Evolutionary conservation across 2,888 invertebrate species (phyloP).

Genomic region (Deilephila porcellus): DNA sequence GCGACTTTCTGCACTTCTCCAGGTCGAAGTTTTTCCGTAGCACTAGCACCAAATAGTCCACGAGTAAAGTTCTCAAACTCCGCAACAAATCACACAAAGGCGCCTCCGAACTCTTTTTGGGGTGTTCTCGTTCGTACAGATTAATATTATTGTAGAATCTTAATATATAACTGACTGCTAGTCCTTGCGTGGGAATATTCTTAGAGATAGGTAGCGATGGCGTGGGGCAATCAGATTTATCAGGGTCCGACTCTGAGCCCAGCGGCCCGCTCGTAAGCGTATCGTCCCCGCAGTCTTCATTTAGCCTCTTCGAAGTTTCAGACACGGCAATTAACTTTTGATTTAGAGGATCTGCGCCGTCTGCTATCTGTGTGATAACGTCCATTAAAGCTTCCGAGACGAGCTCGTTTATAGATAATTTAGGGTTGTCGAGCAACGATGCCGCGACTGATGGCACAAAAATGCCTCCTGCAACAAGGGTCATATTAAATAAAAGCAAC

Average conservation of each 20-base stretch:
- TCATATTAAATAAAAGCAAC: background rate
- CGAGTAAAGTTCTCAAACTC: constrained; percentile 82
- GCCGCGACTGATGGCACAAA: constrained; percentile 85
- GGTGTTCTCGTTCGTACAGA: constrained; percentile 89
- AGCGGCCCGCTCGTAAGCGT: constrained; percentile 64
- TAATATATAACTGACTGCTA: constrained; percentile 77
- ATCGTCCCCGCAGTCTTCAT: constrained; percentile 77
- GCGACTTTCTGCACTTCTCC: constrained; percentile 84
- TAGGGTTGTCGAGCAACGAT: constrained; percentile 82
- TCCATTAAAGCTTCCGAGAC: constrained; percentile 88
- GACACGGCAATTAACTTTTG: constrained; percentile 77
- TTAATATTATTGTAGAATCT: constrained; percentile 88
- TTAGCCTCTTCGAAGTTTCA: constrained; percentile 73
- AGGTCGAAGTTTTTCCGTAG: constrained; percentile 82
- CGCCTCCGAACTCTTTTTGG: constrained; percentile 90
- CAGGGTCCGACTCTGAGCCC: constrained; percentile 65
- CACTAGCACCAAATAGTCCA: constrained; percentile 85
- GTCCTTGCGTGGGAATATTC: constrained; percentile 71
- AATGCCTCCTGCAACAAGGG: constrained; percentile 72
- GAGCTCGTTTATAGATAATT: constrained; percentile 80
- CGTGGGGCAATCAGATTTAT: constrained; percentile 74
- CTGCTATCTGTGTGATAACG: constrained; percentile 84
- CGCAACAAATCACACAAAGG: constrained; percentile 88
- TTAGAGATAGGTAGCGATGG: constrained; percentile 75
- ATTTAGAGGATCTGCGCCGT: constrained; percentile 84